Evolutionary conservation across 2,888 invertebrate species (phyloP).

Genomic region (Petrolisthes manimaculis): DNA sequence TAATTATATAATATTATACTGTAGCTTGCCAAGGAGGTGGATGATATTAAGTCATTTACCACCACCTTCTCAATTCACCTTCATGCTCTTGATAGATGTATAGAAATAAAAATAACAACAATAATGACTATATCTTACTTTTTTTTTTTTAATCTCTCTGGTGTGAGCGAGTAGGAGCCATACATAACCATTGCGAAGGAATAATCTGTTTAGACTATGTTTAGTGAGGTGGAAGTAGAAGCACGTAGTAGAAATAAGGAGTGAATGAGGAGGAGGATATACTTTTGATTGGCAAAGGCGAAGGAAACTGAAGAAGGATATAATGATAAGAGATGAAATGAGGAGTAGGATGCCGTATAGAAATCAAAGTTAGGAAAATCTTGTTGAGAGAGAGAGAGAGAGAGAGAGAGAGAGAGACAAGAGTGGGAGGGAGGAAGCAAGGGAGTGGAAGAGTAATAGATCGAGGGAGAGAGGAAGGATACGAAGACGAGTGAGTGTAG

Average conservation of each 20-base stretch:
- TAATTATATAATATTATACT: no score
- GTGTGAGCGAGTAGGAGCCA: background rate
- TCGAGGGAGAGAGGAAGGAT: background rate
- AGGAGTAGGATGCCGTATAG: background rate
- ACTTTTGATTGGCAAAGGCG: background rate
- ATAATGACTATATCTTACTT: background rate
- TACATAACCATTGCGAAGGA: no score
- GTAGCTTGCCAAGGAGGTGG: no score
- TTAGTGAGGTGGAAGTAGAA: no score
- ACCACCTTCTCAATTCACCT: no score
- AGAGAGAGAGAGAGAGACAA: constrained; percentile 23
- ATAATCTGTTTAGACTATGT: background rate
- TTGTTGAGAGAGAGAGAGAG: constrained; percentile 3
- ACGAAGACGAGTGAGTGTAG: background rate
- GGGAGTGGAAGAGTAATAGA: background rate
- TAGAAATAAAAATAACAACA: background rate
- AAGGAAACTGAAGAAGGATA: background rate
- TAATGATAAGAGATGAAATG: background rate
- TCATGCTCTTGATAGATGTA: no score
- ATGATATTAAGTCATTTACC: no score
- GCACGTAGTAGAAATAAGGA: background rate
- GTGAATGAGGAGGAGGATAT: background rate
- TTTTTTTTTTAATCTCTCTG: background rate
- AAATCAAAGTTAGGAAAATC: background rate
- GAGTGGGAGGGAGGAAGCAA: constrained; percentile 33